These are phyloP conservation scores for Drosophila serrata DNA, from an alignment of 1,140 invertebrate genomes.

Conservation along the genomic window DNA sequence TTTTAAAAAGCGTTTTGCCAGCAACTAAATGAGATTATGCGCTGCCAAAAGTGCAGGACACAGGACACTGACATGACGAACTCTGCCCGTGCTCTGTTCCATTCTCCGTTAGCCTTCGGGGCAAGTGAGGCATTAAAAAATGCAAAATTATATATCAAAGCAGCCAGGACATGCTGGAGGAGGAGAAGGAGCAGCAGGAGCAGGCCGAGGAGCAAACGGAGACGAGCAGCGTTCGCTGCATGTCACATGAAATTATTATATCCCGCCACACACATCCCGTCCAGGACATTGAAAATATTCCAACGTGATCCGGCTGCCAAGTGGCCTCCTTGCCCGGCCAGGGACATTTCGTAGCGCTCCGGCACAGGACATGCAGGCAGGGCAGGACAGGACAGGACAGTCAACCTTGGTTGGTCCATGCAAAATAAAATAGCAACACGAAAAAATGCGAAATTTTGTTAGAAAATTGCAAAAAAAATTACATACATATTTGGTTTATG, in stretches of 20 bases:
- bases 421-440: slow-evolving; percentile 74
- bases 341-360: slow-evolving; percentile 16
- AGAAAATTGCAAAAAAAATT: slow-evolving; percentile 82
- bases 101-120: slow-evolving; percentile 44
- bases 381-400: slow-evolving; percentile 6
- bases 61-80: slow-evolving; percentile 61
- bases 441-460: slow-evolving; percentile 80
- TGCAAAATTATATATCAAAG: slow-evolving; percentile 84
- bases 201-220: slow-evolving; percentile 8
- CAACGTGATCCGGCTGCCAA: slow-evolving; percentile 75
- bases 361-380: slow-evolving; percentile 17
- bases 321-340: slow-evolving; percentile 43
- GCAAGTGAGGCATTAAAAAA: slow-evolving; percentile 82
- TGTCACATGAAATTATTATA: slow-evolving; percentile 83
- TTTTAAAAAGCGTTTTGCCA: slow-evolving; percentile 83
- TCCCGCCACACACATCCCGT: slow-evolving; percentile 54
- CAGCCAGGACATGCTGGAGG: slow-evolving; percentile 52
- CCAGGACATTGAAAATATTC: slow-evolving; percentile 74
- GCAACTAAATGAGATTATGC: slow-evolving; percentile 84
- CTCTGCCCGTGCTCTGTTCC: not conserved
- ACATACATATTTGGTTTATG: slow-evolving; percentile 77
- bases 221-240: slow-evolving; percentile 49
- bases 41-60: slow-evolving; percentile 75
- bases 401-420: slow-evolving; percentile 54
- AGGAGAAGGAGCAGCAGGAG: slow-evolving; percentile 7